Base-by-base conservation (phyloP, 2,888 invertebrate species). In the Drosophila paracracens region DNA sequence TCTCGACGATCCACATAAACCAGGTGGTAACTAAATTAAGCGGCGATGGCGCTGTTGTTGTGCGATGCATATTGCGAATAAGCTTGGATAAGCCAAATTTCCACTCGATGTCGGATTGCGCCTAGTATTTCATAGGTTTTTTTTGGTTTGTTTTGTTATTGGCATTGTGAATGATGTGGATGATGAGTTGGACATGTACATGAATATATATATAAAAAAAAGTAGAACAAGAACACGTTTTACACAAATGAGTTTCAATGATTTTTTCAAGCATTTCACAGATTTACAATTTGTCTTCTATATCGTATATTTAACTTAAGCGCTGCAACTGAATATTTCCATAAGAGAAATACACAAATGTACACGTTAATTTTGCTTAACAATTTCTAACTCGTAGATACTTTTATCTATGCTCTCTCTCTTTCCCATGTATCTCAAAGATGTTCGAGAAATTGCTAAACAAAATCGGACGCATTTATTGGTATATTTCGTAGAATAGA, bases 71-170 rank as follows among this genome's bases (percentile, higher is more conserved):
- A 92, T 99, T 99, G 82, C 99, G 95, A 92, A 99, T 99, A 91
- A 99, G 95, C 94, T 99, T 99, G 63, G 99, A 99, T 91, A 99
- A 94, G 35, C 99, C 99, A 93, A 99, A 99, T 94, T 99, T 99
- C 99, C 99, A 99, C 94, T 99, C 99, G 90, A 98, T 99, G 94
- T 99, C 99, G 53, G 99, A 99, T 95, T 99, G 99, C 43, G 99
- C 99, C 96, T 99, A 95, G 90, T 90, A 78, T 91, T 83, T 86
- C 82, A 82, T 84, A 89, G 83, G 81, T 77, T 82, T 85, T 80
- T 81, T 85, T 80, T 84, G 77, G 27, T 57, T 60, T 76, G 59
- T 64, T 43, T 27, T 79, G 35, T 27, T n/a, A 52, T 71, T 27
- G 25, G 57, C 65, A 60, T 70, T 76, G 67, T 58, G 60, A 67